Conservation (phyloP, 2,113 vertebrate species). For the Pelobates fuscus region DNA sequence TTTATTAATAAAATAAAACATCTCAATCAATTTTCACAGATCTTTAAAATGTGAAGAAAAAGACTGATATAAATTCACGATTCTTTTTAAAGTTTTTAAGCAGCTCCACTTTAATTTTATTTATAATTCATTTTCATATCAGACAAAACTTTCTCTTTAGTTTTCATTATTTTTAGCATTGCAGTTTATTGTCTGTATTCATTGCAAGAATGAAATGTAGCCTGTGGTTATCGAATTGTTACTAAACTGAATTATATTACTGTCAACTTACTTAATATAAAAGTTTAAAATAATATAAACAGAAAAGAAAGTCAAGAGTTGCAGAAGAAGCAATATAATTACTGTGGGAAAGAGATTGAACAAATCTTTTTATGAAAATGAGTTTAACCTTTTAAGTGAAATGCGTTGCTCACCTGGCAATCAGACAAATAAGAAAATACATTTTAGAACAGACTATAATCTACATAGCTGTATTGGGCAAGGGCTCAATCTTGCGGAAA, state of each 20-base stretch:
- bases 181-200: constrained; percentile 37
- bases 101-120: constrained; percentile 33
- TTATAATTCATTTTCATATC: constrained; percentile 39
- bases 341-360: too few relatives aligned
- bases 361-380: too few relatives aligned
- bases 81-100: constrained; percentile 23
- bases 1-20: too few relatives aligned
- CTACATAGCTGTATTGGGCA: too few relatives aligned
- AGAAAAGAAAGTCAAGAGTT: constrained; percentile 5
- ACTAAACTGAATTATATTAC: constrained; percentile 22
- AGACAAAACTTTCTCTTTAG: constrained; percentile 23
- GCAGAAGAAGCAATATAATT: background rate
- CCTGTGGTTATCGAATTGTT: constrained; percentile 33
- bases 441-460: too few relatives aligned
- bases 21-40: too few relatives aligned
- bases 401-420: too few relatives aligned
- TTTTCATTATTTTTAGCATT: constrained; percentile 35
- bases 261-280: constrained; percentile 40
- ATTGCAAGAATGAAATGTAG: constrained; percentile 38
- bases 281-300: constrained; percentile 32
- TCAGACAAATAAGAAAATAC: too few relatives aligned
- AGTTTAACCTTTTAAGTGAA: too few relatives aligned
- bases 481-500: too few relatives aligned
- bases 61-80: too few relatives aligned
- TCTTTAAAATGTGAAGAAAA: too few relatives aligned